Evolutionary conservation across 2,797 vertebrate genomes (phyloP), one percentile per base, ranked within the genome.

Genomic region (Tenualosa ilisha): DNA sequence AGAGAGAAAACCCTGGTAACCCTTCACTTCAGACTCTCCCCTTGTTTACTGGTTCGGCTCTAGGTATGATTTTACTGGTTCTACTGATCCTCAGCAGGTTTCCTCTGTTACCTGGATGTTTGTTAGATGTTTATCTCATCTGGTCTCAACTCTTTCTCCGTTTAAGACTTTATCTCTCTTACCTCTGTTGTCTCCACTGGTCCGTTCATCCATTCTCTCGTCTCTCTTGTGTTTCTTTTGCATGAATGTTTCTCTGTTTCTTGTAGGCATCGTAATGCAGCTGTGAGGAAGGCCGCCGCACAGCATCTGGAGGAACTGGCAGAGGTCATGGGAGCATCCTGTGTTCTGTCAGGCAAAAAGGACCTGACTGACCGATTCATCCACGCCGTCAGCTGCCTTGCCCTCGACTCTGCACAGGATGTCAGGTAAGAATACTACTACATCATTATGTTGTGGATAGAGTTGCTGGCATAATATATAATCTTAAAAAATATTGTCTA

Each of bases 321-420:
- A 8, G 92, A 95, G 65, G 88, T 84, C 6, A 79, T 96, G 94
- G 95, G 95, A 26, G 87, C 93, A 0, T 93, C 92, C 5, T 90
- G 93, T 4, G 20, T 94, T 1, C 89, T 96, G 83, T 91, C 83
- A 6, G 94, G 91, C 1, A 63, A 90, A 79, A 93, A 89, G 82
- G 93, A 90, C 43, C 87, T 90, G 20, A 90, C 94, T 0, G 95
- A 96, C 20, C 87, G 93, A 5, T 83, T 96, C 26, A 81, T 96
- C 26, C 92, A 91, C 17, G 92, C 94, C 0, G 87, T 92, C n/a
- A 92, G 93, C 86, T 93, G 90, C 63, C 94, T 96, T 91, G 90
- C 94, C 1, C 94, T 95, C 85, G 95, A 96, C 3, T 91, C 94
- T 1, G 95, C 95, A 6, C 95, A 93, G 82, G 94, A 96, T 89